Evolutionary conservation across 2,113 vertebrate species (phyloP).

Genomic region (Struthio camelus): DNA sequence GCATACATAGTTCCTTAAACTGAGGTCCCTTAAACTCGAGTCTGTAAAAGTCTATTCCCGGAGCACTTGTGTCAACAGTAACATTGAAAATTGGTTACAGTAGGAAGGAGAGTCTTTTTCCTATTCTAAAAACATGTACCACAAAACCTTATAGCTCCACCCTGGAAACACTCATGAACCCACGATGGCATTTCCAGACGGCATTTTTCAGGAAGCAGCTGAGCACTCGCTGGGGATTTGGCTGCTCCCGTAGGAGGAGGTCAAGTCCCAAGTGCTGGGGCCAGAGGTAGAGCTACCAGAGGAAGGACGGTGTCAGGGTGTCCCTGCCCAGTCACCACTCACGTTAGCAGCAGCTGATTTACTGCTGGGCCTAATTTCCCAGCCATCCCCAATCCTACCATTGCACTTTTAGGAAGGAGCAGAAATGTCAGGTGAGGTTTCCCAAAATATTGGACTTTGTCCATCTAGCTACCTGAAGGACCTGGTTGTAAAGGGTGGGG

Average conservation of each 20-base stretch:
- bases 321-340: not conserved
- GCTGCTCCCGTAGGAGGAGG: not conserved
- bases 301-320: not conserved
- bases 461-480: not conserved
- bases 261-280: not conserved
- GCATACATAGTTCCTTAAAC: not conserved
- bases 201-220: not conserved
- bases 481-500: not conserved
- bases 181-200: accelerated
- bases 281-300: accelerated
- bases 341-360: not conserved
- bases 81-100: not conserved
- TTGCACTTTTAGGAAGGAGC: not conserved
- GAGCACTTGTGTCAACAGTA: not conserved
- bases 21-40: not conserved
- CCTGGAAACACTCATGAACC: not conserved
- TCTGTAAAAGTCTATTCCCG: not conserved
- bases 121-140: not conserved
- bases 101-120: not conserved
- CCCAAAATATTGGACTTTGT: not conserved
- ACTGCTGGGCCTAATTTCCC: not conserved
- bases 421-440: not conserved
- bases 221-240: not conserved
- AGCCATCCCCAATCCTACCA: not conserved
- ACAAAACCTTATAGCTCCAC: not conserved